A percentile compares a stretch with the other conserved stretches of the same genome.
phyloP scores from a whole-genome alignment of 2,888 invertebrate species.

The Chromoteleia sp. region DNA sequence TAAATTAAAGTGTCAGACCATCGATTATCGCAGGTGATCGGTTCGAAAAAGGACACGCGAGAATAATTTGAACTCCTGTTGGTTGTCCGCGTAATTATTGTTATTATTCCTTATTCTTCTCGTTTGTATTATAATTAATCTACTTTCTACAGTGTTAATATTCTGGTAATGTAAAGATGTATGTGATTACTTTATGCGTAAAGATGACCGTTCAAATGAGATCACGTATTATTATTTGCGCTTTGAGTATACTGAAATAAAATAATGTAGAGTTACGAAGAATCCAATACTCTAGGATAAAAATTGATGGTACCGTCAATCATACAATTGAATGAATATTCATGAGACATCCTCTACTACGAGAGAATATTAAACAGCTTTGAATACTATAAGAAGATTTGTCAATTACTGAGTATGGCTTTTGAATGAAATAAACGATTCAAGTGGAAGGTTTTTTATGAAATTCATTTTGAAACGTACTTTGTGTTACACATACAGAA shows the following conservation, averaged over 20 bases:
- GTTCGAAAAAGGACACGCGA: not conserved
- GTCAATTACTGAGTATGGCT: constrained; percentile 21
- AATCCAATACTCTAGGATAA: constrained; percentile 30
- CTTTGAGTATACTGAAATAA: constrained; percentile 18
- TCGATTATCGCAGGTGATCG: constrained; percentile 17
- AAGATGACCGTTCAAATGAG: constrained; percentile 6
- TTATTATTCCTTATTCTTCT: constrained; percentile 2
- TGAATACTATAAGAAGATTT: constrained; percentile 24
- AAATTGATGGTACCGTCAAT: constrained; percentile 52
- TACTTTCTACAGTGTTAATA: constrained; percentile 12
- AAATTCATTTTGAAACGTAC: constrained; percentile 1
- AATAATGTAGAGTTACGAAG: constrained; percentile 41
- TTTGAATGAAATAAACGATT: constrained; percentile 28
- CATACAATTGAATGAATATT: constrained; percentile 60
- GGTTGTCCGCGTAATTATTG: constrained; percentile 24
- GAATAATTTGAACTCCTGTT: not conserved
- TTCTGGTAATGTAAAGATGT: constrained; percentile 26
- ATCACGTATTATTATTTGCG: constrained; percentile 44
- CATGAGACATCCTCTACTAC: constrained; percentile 57
- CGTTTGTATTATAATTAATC: constrained; percentile 12
- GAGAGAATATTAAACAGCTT: constrained; percentile 57
- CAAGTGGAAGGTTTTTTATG: not conserved
- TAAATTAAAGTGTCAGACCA: constrained; percentile 40
- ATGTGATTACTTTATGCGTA: not conserved
- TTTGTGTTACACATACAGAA: not conserved